Conservation (phyloP, 1,140 invertebrate species). For the Rhynchophorus ferrugineus region DNA sequence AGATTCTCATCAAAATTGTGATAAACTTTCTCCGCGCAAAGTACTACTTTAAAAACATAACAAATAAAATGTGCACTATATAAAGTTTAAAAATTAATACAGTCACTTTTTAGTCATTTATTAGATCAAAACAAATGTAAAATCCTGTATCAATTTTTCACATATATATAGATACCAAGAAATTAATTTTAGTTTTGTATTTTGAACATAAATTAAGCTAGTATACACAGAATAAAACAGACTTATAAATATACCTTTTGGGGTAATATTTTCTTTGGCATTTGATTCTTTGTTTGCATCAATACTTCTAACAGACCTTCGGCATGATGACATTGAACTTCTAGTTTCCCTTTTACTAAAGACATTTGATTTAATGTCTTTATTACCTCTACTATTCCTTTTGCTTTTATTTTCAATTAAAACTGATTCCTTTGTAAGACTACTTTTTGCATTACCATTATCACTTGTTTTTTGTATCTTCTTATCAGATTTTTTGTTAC, state of each 20-base stretch:
- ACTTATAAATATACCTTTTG: conserved; percentile 5
- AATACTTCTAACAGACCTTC: neutral
- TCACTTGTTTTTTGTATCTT: neutral
- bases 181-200: too few relatives aligned
- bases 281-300: conserved; percentile 3
- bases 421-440: neutral
- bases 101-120: too few relatives aligned
- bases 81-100: too few relatives aligned
- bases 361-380: neutral
- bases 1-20: neutral
- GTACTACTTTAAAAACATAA: too few relatives aligned
- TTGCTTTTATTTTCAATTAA: neutral
- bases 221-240: neutral
- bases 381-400: neutral
- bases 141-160: too few relatives aligned
- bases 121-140: too few relatives aligned
- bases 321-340: neutral
- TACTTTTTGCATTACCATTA: neutral
- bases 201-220: too few relatives aligned
- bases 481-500: neutral
- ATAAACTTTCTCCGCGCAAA: too few relatives aligned
- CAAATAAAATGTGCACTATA: too few relatives aligned
- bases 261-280: conserved; percentile 13
- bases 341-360: neutral
- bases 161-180: too few relatives aligned